Evolutionary conservation across 2,797 vertebrate species (phyloP).

Genomic region (Sus cebifrons): DNA sequence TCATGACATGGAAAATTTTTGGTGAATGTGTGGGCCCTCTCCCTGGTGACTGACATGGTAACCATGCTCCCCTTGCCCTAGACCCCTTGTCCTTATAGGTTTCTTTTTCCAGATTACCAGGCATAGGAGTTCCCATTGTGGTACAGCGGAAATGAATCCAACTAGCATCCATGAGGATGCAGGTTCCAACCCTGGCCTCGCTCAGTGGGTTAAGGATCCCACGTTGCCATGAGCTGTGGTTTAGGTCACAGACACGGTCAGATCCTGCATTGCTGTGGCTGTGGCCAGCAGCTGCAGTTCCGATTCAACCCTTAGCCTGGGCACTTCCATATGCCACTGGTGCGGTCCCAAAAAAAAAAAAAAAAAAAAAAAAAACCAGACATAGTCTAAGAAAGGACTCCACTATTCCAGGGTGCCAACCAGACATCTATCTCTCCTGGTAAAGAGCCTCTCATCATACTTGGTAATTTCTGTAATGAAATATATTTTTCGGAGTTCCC

Average conservation of each 20-base stretch:
- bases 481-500: neutral
- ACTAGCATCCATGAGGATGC: too few species aligned
- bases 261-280: too few species aligned
- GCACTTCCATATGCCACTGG: too few species aligned
- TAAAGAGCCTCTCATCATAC: slow-evolving; percentile 29
- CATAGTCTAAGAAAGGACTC: neutral
- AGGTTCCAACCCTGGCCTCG: too few species aligned
- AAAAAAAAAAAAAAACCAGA: too few species aligned
- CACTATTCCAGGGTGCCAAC: neutral
- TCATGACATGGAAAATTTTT: neutral
- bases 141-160: too few species aligned
- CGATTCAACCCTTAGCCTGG: too few species aligned
- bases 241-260: too few species aligned
- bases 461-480: slow-evolving; percentile 46
- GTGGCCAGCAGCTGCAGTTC: too few species aligned
- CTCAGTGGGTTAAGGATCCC: too few species aligned
- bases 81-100: neutral
- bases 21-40: neutral
- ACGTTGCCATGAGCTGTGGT: too few species aligned
- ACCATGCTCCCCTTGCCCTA: neutral
- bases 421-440: neutral
- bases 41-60: neutral
- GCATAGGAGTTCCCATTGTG: neutral
- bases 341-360: too few species aligned
- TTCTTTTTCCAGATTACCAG: slow-evolving; percentile 27